phyloP scores from a whole-genome alignment of 2,113 vertebrate species.

The Origma solitaria region DNA sequence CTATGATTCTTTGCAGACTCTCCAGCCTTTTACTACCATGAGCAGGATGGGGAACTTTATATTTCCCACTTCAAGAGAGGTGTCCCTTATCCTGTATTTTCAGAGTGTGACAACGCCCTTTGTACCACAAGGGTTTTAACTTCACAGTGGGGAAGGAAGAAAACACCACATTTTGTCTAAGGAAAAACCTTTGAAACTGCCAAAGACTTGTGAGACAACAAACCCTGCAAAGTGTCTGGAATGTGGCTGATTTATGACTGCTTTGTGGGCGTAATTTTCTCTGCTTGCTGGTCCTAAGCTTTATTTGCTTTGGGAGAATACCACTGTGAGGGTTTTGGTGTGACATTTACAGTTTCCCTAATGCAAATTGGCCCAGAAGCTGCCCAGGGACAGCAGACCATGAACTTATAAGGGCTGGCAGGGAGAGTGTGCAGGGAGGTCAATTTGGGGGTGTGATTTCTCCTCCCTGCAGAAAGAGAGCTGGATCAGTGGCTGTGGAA shows the following conservation, averaged over 20 bases:
- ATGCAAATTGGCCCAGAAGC: not conserved
- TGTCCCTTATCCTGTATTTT: not conserved
- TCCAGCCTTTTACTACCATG: not conserved
- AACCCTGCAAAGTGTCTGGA: not conserved
- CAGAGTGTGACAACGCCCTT: not conserved
- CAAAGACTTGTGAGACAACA: not conserved
- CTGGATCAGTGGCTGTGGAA: not conserved
- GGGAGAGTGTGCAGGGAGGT: not conserved
- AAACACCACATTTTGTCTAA: not conserved
- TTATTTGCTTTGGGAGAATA: not conserved
- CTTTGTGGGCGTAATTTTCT: not conserved
- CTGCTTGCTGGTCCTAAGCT: not conserved
- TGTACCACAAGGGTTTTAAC: not conserved
- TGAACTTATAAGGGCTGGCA: not conserved
- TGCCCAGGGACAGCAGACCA: not conserved
- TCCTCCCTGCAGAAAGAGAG: not conserved
- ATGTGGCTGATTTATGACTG: not conserved
- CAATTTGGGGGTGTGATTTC: not conserved
- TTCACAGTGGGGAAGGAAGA: not conserved
- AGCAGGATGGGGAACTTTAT: fast-evolving
- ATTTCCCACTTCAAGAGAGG: not conserved
- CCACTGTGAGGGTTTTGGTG: not conserved
- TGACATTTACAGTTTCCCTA: conserved; percentile 10
- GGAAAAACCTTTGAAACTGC: not conserved
- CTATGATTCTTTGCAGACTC: not conserved